Base-by-base conservation (phyloP, 2,888 invertebrate genomes). In the Trichogramma dendrolimi region DNA sequence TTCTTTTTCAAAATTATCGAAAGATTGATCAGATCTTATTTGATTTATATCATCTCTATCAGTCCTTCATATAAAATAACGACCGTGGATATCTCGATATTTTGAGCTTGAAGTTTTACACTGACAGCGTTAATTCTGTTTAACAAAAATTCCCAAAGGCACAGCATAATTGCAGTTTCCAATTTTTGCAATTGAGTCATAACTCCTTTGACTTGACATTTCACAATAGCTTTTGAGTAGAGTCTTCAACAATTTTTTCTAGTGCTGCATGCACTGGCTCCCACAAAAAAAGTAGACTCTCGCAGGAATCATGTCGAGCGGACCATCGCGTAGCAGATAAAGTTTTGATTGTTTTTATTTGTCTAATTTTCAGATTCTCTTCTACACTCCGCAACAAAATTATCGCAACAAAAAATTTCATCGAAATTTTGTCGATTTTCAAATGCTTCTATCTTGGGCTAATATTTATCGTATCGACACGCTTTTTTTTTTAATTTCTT, bases 291-390 rank as follows among this genome's bases (percentile, higher is more conserved):
- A 40, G 50, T 48, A 60, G 59, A 58, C 61, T 63, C 51, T 55
- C 59, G 38, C 56, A 59, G 39, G 66, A 61, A 61, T 66, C 63
- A 46, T 60, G 51, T 40, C 52, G 56, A n/a, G 61, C 63, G 40
- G 58, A 66, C 62, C 66, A 66, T 54, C 63, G 57, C 46, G 66
- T 66, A 7, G 11, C 52, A 10, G 63, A 63, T 47, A 62, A 27
- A 53, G 10, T 61, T 58, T 66, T 66, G 7, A 63, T 55, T 40
- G 56, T 41, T 11, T 47, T 56, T 56, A 7, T 14, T 53, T n/a
- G n/a, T n/a, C n/a, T n/a, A n/a, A n/a, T n/a, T n/a, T n/a, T n/a
- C n/a, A n/a, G n/a, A n/a, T n/a, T n/a, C n/a, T n/a, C n/a, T n/a
- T n/a, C n/a, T n/a, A n/a, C n/a, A n/a, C n/a, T n/a, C n/a, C n/a